Percentiles rank a stretch among this genome's conserved stretches.
These are phyloP conservation scores for Agrilus biguttatus DNA, from an alignment of 2,888 invertebrate genomes.

Conservation along the genomic window DNA sequence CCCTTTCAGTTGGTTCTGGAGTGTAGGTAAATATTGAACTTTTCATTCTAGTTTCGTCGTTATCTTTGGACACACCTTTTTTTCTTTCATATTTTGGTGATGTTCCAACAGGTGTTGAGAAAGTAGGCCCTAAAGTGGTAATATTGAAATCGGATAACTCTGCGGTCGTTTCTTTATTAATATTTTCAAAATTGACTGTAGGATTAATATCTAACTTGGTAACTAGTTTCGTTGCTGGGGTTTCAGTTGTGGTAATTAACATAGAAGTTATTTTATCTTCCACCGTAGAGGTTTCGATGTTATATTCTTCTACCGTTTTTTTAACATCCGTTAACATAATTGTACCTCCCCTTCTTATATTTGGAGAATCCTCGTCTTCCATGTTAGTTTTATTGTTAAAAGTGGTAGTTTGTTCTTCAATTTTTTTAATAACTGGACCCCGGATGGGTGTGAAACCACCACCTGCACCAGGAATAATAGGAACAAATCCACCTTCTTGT, in stretches of 20 bases:
- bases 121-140: too few relatives aligned
- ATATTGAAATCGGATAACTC: too few relatives aligned
- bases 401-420: conserved; percentile 5
- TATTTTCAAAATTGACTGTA: conserved; percentile 12
- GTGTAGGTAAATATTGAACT: too few relatives aligned
- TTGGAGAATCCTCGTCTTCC: conserved; percentile 1
- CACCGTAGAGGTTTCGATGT: not conserved
- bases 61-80: too few relatives aligned
- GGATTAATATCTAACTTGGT: conserved; percentile 4
- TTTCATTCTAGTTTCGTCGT: too few relatives aligned
- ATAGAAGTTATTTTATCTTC: not conserved
- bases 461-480: conserved; percentile 55
- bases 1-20: too few relatives aligned
- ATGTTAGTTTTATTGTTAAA: conserved; percentile 7
- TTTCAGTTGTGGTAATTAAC: not conserved
- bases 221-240: not conserved
- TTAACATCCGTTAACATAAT: not conserved
- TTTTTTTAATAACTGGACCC: conserved; percentile 25
- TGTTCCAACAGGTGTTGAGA: too few relatives aligned
- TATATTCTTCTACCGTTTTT: not conserved
- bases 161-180: conserved; percentile 12
- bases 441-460: conserved; percentile 63
- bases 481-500: conserved; percentile 64
- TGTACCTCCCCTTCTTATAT: not conserved
- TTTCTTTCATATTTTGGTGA: too few relatives aligned